Evolutionary conservation across 1,140 invertebrate genomes (phyloP), one percentile per base, ranked within the genome.

Genomic region (Pseudomyrmex concolor): DNA sequence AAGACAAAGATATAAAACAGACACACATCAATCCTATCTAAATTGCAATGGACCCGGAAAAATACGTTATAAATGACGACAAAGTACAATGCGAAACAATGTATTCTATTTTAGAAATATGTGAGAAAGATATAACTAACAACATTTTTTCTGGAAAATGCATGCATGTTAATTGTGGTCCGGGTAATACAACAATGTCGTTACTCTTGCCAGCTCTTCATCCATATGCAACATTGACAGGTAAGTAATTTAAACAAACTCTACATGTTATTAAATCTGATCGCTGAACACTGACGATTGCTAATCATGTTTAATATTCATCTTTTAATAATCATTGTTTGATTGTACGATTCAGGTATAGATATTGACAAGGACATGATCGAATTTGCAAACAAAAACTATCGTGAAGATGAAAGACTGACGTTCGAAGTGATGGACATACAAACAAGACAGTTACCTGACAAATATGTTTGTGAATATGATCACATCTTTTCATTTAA

Each of bases 401-500:
- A 59, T 4, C 0, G 13, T 48, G 2, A 4, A 25, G 10, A 8
- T 0, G 2, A 71, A 1, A n/a, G 13, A 12, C 57, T 62, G 13
- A 19, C n/a, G 25, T 73, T n/a, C 19, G 43, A 73, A 13, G 13
- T 50, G 3, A 25, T 73, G 5, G 71, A 73, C n/a, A 13, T 50
- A 5, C 43, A 62, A 62, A 73, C 57, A n/a, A 73, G 48, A 48
- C 15, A 1, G 1, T 22, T 73, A 4, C 71, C 57, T 8, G 0
- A 15, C 5, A 22, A 68, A 25, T 78, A 68, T 12, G 10, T 67
- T 55, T 66, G 34, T 13, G 19, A 22, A 25, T 68, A 68, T 45
- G 15, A 78, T 70, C n/a, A 59, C 15, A 57, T 48, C 43, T 78
- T 78, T 22, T 55, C 55, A 48, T 70, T 78, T 2, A 8, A 59